Conservation (phyloP, 2,888 invertebrate species). For the Drosophila subsilvestris region DNA sequence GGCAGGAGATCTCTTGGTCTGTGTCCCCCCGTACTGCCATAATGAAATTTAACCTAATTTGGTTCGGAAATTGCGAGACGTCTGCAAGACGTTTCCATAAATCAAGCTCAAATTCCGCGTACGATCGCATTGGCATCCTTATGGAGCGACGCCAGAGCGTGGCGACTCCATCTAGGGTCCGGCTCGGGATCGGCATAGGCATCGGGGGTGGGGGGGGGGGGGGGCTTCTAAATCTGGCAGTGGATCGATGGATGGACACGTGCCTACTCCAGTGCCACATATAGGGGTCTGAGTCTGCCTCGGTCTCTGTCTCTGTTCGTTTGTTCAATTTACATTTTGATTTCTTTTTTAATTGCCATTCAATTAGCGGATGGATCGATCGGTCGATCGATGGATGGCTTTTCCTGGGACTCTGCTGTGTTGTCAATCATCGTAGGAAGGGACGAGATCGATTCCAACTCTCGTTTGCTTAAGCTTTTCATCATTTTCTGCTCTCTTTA, state of each 20-base stretch:
- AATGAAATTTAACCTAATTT: conserved; percentile 58
- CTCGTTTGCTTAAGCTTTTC: conserved; percentile 18
- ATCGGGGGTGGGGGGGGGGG: no score
- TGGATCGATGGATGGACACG: conserved; percentile 34
- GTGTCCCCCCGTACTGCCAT: conserved; percentile 34
- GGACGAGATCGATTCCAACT: no score
- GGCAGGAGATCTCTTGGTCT: conserved; percentile 3
- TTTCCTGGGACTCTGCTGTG: conserved; percentile 23
- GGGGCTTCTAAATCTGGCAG: conserved; percentile 49
- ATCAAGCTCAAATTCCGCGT: conserved; percentile 70
- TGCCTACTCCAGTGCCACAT: conserved; percentile 13
- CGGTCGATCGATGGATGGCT: conserved; percentile 13
- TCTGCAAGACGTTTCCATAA: conserved; percentile 57
- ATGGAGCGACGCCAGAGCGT: conserved; percentile 48
- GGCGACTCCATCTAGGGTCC: conserved; percentile 61
- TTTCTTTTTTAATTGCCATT: conserved; percentile 75
- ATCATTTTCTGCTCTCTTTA: conserved; percentile 35
- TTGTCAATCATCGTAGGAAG: conserved; percentile 50
- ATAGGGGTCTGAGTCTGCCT: conserved; percentile 5
- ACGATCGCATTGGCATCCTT: conserved; percentile 64
- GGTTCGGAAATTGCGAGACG: conserved; percentile 43
- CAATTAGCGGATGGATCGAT: conserved; percentile 59
- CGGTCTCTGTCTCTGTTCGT: neutral
- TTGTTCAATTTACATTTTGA: conserved; percentile 66
- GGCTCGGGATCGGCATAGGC: neutral